These are phyloP conservation scores for Tyto alba DNA, from an alignment of 2,113 vertebrate genomes.

Conservation along the genomic window DNA sequence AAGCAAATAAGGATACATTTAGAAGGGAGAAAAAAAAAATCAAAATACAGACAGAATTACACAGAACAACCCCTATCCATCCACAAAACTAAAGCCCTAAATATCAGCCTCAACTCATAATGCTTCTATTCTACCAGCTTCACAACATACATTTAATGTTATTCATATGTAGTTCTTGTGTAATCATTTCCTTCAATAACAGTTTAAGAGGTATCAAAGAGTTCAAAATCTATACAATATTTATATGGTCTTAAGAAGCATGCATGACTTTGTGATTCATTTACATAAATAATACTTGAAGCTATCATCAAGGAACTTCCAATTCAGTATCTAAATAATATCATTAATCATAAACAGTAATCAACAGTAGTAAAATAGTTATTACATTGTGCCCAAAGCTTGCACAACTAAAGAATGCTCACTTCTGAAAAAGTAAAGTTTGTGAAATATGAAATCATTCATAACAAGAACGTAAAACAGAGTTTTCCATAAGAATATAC, in stretches of 20 bases:
- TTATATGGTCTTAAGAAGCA: background rate
- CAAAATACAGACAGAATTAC: background rate
- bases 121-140: background rate
- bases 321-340: background rate
- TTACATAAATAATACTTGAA: background rate
- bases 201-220: background rate
- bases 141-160: background rate
- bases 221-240: background rate
- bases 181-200: background rate
- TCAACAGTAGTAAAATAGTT: background rate
- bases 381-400: background rate
- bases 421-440: background rate
- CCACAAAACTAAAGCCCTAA: background rate
- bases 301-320: background rate
- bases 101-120: background rate
- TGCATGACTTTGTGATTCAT: background rate
- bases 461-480: background rate
- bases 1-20: constrained; percentile 33
- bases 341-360: background rate
- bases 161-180: background rate
- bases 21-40: background rate
- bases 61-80: background rate
- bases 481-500: background rate
- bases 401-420: background rate
- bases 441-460: background rate